A percentile compares a stretch with the other conserved stretches of the same genome.
Conservation (phyloP, 2,113 vertebrate genomes). For the zebrafish (Danio rerio) region DNA sequence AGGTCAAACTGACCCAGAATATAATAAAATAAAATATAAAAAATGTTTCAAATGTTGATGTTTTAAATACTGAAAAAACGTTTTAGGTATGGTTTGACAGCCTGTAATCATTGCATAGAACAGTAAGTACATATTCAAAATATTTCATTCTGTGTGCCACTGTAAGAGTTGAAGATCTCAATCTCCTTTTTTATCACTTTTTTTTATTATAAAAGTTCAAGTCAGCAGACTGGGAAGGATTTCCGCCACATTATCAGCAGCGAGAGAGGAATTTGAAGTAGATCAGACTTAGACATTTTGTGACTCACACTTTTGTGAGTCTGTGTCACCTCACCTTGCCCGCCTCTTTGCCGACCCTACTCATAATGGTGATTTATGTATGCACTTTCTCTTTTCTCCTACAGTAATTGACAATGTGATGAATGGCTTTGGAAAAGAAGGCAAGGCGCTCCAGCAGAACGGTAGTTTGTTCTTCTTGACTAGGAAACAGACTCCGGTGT, state of each 20-base stretch:
- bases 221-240: not conserved
- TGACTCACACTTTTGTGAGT: conserved; percentile 14
- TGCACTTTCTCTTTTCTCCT: conserved; percentile 42
- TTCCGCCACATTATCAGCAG: not conserved
- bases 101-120: too few species aligned
- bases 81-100: too few species aligned
- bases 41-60: too few species aligned
- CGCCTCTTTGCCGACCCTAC: conserved; percentile 13
- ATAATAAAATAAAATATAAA: too few species aligned
- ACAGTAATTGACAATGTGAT: conserved; percentile 48
- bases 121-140: too few species aligned
- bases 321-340: conserved; percentile 27
- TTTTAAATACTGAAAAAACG: too few species aligned
- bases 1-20: too few species aligned
- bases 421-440: conserved; percentile 38
- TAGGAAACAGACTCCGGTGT: not conserved
- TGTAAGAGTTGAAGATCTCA: not conserved
- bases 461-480: conserved; percentile 17
- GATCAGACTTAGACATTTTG: conserved; percentile 11
- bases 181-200: not conserved
- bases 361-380: conserved; percentile 49
- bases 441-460: conserved; percentile 30
- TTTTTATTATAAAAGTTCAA: not conserved
- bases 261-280: not conserved
- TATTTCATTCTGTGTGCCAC: not conserved